Conservation (phyloP, 2,113 vertebrate species). For the Neofelis nebulosa region DNA sequence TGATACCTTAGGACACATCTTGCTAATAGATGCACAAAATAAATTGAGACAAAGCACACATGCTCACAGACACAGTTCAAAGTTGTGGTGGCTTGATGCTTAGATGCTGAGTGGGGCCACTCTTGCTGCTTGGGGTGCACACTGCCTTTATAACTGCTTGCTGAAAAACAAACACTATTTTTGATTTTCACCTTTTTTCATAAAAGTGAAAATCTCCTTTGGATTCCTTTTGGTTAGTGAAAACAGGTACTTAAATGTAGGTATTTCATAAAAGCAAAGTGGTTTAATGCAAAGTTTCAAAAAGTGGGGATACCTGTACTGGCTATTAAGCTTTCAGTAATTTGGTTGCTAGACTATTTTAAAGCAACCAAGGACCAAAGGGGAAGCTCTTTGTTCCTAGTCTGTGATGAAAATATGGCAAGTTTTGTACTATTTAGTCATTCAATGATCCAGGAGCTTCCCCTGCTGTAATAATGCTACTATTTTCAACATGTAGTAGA, state of each 20-base stretch:
- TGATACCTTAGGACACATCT: neutral
- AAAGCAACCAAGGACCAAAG: neutral
- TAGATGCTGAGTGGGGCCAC: neutral
- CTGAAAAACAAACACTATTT: neutral
- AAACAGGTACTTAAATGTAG: neutral
- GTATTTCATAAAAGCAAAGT: neutral
- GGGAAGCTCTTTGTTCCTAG: neutral
- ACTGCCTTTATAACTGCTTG: neutral
- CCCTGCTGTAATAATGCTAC: neutral
- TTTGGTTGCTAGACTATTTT: neutral
- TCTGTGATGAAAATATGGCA: neutral
- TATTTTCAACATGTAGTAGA: neutral
- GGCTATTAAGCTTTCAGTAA: neutral
- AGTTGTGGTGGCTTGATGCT: neutral
- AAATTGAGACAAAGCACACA: neutral
- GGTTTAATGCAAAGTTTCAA: neutral
- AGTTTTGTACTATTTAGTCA: neutral
- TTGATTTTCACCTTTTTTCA: neutral
- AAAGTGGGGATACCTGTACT: neutral
- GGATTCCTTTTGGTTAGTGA: neutral
- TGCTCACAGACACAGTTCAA: neutral
- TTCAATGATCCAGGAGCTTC: neutral
- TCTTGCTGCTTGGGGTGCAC: neutral
- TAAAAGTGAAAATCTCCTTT: neutral
- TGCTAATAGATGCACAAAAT: neutral